Base-by-base conservation (phyloP, 2,113 vertebrate genomes). In the Corythaeola cristata region DNA sequence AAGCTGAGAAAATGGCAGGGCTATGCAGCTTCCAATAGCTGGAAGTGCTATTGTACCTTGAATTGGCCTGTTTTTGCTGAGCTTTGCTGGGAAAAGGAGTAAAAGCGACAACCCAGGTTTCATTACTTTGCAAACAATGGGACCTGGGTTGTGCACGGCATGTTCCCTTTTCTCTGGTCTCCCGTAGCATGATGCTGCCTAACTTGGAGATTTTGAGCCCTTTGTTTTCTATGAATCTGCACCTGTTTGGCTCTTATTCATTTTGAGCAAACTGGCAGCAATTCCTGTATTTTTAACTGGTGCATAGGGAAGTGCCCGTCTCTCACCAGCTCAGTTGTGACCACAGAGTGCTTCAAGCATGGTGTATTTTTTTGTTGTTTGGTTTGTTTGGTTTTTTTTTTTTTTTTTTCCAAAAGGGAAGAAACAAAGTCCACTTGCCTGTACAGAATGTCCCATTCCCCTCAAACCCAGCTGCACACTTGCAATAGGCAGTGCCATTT, bases 371-470 rank as follows among this genome's bases (percentile, higher is more conserved):
- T 30, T 60, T 59, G 39, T 39, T 39, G 39, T 39, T 39, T 39
- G 39, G n/a, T n/a, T n/a, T n/a, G n/a, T n/a, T n/a, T n/a, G n/a
- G n/a, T n/a, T 9, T 10, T 23, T 13, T 6, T 30, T 19, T 5
- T 53, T 30, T 60, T 62, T 52, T n/a, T n/a, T 62, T 26, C 12
- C 23, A 56, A 63, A 88, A 83, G 24, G 37, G 37, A 80, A 49
- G 64, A 86, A 85, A 91, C 26, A 67, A 90, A 78, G 30, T 69
- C 60, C 24, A 45, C 97, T 98, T 97, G 98, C 99, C 99, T 98
- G 97, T 96, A 96, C 99, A 99, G 93, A 96, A 83, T 0, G 98
- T 99, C 39, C 99, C 99, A 1, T 99, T 99, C 55, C 99, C 99
- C 82, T 98, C 58, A 79, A 99, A 99, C 6, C 99, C 99, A 22